phyloP scores from a whole-genome alignment of 2,888 invertebrate genomes.

The Eupithecia insigniata region DNA sequence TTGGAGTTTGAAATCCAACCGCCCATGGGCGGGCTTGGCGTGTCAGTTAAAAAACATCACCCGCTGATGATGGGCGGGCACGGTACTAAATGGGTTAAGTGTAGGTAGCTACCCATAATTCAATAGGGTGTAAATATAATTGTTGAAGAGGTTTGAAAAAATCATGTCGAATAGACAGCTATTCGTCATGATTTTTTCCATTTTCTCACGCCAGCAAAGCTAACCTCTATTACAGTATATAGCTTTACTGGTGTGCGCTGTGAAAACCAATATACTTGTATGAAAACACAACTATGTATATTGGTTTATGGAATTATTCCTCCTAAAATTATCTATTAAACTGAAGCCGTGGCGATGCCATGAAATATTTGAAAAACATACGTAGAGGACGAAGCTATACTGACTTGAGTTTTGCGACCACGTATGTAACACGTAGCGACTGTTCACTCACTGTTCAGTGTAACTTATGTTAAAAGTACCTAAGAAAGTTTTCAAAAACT shows the following conservation, averaged over 20 bases:
- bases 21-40: no score
- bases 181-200: no score
- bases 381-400: not conserved
- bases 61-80: no score
- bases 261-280: no score
- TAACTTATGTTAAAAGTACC: slow-evolving; percentile 6
- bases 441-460: not conserved
- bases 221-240: no score
- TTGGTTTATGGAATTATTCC: not conserved
- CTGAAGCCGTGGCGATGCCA: not conserved
- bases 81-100: no score
- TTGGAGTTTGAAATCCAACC: no score
- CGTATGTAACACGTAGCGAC: not conserved
- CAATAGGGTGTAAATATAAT: not conserved
- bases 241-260: no score
- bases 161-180: not conserved
- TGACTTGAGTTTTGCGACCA: not conserved
- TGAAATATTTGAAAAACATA: not conserved
- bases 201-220: no score
- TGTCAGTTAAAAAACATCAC: no score
- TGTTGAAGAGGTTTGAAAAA: not conserved
- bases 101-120: not conserved
- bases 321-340: not conserved
- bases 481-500: slow-evolving; percentile 9
- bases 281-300: no score